A percentile compares a stretch with the other conserved stretches of the same genome.
These are phyloP conservation scores for Hoplostethus atlanticus DNA, from an alignment of 2,797 vertebrate species.

Conservation along the genomic window DNA sequence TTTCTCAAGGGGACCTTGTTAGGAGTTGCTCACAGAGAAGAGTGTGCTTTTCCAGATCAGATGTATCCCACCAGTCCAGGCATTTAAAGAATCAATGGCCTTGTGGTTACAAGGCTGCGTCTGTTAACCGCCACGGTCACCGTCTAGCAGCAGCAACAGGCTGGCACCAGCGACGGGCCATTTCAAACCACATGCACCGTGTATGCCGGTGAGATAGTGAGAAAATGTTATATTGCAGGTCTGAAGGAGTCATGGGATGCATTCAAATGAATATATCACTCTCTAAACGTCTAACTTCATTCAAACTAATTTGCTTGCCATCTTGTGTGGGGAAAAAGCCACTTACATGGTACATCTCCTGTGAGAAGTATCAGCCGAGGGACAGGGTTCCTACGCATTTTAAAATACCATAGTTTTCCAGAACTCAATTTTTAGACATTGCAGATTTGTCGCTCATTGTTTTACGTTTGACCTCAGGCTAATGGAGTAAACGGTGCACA, in stretches of 20 bases:
- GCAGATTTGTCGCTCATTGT: slow-evolving; percentile 16
- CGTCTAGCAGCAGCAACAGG: slow-evolving; percentile 4
- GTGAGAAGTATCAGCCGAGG: slow-evolving; percentile 9
- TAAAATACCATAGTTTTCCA: background rate
- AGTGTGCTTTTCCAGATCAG: slow-evolving; percentile 7
- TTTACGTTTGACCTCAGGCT: slow-evolving; percentile 30
- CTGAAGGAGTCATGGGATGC: background rate
- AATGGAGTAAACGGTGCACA: slow-evolving; percentile 32
- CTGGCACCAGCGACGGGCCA: background rate
- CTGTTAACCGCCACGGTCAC: background rate
- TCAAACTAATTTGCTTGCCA: background rate
- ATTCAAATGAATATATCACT: background rate
- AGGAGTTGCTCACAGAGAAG: slow-evolving; percentile 22
- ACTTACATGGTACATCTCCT: background rate
- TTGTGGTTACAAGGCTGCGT: slow-evolving; percentile 12
- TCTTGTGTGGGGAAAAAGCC: background rate
- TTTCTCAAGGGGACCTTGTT: slow-evolving; percentile 28
- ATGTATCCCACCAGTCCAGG: background rate
- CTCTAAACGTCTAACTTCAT: background rate
- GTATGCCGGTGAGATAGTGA: too few species aligned
- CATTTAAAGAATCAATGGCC: background rate
- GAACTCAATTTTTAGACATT: slow-evolving; percentile 23
- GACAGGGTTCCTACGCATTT: slow-evolving; percentile 13
- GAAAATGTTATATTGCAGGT: too few species aligned
- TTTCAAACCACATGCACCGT: slow-evolving; percentile 4